phyloP scores from a whole-genome alignment of 2,113 vertebrate species.

The Chloroceryle aenea region DNA sequence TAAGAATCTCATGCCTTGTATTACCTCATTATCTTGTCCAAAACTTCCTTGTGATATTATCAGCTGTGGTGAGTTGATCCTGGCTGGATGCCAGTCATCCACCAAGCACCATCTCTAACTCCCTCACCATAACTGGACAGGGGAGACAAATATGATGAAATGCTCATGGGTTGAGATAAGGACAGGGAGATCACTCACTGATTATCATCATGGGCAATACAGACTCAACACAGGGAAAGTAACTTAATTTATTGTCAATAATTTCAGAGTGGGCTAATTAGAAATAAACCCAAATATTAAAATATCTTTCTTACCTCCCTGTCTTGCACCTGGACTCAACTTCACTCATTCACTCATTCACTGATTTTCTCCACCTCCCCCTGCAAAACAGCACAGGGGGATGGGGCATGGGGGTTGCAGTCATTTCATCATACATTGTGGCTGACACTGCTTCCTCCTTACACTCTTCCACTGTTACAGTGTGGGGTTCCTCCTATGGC shows the following conservation, averaged over 20 bases:
- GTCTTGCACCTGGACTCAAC: neutral
- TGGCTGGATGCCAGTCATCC: neutral
- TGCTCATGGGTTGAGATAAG: fast-evolving
- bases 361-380: neutral
- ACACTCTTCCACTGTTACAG: neutral
- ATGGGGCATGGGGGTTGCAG: neutral
- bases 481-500: neutral
- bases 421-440: neutral
- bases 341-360: neutral
- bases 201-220: neutral
- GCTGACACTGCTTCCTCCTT: neutral
- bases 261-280: neutral
- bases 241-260: neutral
- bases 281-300: neutral
- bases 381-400: neutral
- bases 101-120: neutral
- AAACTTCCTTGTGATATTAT: neutral
- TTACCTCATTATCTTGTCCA: neutral
- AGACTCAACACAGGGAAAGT: neutral
- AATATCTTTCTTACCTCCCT: neutral
- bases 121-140: fast-evolving
- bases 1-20: neutral
- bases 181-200: neutral
- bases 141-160: neutral
- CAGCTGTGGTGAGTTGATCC: neutral